Conservation (phyloP, 1,140 invertebrate genomes). For the Penaeus indicus region DNA sequence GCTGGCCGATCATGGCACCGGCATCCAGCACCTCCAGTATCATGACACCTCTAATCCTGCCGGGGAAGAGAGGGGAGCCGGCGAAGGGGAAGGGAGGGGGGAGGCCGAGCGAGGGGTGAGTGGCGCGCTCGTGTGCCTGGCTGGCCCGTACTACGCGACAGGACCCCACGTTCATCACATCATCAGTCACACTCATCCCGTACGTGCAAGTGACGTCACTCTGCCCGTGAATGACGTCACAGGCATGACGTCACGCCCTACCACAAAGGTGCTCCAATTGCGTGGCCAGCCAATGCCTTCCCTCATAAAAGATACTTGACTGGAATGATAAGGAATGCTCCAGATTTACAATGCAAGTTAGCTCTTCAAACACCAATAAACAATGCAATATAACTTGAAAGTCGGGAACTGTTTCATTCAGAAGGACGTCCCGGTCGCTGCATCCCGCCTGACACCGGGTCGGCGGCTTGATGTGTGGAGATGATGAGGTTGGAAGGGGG, state of each 20-base stretch:
- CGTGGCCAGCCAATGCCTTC: too few species aligned
- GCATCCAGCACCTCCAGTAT: neutral
- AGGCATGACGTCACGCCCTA: neutral
- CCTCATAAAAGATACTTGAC: too few species aligned
- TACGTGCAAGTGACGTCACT: constrained; percentile 9
- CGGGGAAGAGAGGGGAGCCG: neutral
- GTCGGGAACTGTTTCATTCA: too few species aligned
- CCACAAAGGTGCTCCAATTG: neutral
- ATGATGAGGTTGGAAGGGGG: too few species aligned
- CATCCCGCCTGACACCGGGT: too few species aligned
- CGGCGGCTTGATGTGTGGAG: too few species aligned
- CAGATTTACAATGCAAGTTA: too few species aligned
- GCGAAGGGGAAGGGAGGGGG: neutral
- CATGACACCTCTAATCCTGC: neutral
- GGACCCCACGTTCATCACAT: constrained; percentile 7
- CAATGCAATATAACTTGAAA: too few species aligned
- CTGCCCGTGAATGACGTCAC: constrained; percentile 1
- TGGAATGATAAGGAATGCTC: too few species aligned
- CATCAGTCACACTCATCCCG: constrained; percentile 30
- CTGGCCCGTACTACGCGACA: neutral
- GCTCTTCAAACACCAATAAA: too few species aligned
- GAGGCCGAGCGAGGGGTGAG: neutral
- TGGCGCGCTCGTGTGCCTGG: too few species aligned
- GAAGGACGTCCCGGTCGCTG: too few species aligned
- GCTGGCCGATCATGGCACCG: neutral